These are phyloP conservation scores for Formicarius rufipectus DNA, from an alignment of 2,113 vertebrate genomes.

Conservation along the genomic window DNA sequence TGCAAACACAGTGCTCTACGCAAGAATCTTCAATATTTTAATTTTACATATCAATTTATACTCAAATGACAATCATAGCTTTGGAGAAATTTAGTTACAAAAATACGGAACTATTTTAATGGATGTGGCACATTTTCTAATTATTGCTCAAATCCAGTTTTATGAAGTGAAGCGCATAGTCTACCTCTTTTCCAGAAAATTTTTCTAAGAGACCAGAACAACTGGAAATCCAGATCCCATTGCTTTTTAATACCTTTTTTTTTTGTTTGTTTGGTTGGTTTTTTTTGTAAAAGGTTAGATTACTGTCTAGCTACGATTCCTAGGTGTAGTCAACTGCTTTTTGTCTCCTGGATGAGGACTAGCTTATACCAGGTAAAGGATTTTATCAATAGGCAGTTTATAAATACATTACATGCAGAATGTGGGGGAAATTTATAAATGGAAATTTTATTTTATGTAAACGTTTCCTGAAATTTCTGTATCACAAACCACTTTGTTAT, in stretches of 20 bases:
- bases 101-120: neutral
- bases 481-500: neutral
- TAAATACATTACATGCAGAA: neutral
- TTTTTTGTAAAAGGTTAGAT: neutral
- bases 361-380: neutral
- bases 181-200: neutral
- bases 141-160: neutral
- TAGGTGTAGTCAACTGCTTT: neutral
- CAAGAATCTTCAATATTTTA: neutral
- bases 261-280: no score
- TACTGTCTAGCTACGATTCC: neutral
- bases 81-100: neutral
- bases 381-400: neutral
- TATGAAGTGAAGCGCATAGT: neutral
- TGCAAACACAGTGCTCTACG: constrained; percentile 13
- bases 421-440: neutral
- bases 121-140: neutral
- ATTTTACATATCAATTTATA: neutral
- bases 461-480: neutral
- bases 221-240: neutral
- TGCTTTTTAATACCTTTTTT: neutral
- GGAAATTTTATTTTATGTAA: neutral
- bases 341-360: neutral
- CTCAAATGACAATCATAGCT: neutral
- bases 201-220: neutral